Percentiles rank a stretch among this genome's conserved stretches.
Conservation (phyloP, 2,113 vertebrate genomes). For the Rhea pennata region DNA sequence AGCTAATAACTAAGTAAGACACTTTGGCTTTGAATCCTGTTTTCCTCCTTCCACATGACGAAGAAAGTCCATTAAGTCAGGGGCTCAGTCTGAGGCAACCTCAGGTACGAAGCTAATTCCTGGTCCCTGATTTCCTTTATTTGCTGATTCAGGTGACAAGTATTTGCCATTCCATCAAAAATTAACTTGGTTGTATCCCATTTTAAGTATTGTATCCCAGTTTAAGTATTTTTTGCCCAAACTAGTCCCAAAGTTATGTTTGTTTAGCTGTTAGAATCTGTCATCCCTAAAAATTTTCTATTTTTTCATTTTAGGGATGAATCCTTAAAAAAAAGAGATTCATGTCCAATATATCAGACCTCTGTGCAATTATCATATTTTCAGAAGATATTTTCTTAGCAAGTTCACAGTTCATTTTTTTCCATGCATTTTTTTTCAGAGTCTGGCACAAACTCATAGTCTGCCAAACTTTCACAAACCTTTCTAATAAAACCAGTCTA, state of each 20-base stretch:
- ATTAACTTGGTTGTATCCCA: neutral
- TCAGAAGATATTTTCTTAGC: neutral
- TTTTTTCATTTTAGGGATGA: too few relatives aligned
- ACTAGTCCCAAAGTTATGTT: fast-evolving
- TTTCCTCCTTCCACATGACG: neutral
- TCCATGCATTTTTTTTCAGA: neutral
- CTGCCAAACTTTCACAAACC: neutral
- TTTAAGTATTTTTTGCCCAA: neutral
- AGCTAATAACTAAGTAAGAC: neutral
- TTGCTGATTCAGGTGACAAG: neutral
- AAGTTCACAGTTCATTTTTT: neutral
- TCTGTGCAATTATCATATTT: neutral
- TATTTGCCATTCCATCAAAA: neutral
- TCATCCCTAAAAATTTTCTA: neutral
- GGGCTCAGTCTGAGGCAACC: neutral
- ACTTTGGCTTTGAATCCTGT: neutral
- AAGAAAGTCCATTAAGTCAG: neutral
- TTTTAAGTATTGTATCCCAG: neutral
- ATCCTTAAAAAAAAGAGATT: neutral
- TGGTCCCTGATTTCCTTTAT: neutral
- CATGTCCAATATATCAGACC: fast-evolving
- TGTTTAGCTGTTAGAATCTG: neutral
- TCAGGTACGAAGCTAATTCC: neutral
- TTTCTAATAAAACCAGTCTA: neutral
- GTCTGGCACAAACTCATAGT: neutral